Evolutionary conservation across 2,797 vertebrate genomes (phyloP), one percentile per base, ranked within the genome.

Genomic region (Myotis planiceps): DNA sequence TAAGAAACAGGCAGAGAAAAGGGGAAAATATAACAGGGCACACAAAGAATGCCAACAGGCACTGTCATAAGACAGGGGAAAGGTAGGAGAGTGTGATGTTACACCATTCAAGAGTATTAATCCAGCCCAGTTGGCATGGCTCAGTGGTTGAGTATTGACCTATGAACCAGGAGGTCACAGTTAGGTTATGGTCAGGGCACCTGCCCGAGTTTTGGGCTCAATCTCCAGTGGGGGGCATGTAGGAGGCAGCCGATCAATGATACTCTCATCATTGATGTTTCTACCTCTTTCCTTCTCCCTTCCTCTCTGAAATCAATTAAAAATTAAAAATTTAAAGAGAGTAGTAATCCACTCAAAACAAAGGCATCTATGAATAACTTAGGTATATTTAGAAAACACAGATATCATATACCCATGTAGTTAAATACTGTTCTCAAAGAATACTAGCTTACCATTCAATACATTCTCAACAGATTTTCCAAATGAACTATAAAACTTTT

Each of bases 401-500:
- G n/a, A 7, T 15, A 58, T 51, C 81, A 45, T 32, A 65, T 9
- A 47, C 1, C 37, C 18, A 87, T 18, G 18, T 39, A 15, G 15
- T 81, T 55, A 75, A 63, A 15, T 72, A 49, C 12, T 39, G 19
- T 3, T 94, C 96, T 74, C n/a, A 74, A 92, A 79, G 27, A 79
- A 49, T 14, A 63, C 12, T 55, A 53, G 45, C 14, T 93, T 39
- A 74, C 8, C 34, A 55, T 55, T 51, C 60, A 68, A 2, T 76
- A 49, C 9, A 42, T 84, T 88, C 53, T 75, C 39, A 80, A 34
- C 5, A 69, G 23, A 74, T 68, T 72, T 85, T 83, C 16, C 45
- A 94, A 94, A 42, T 63, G 63, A 78, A 90, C 37, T 60, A n/a
- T 58, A 82, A 88, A 83, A 86, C 6, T 80, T 82, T 93, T 45